Conservation (phyloP, 2,888 invertebrate genomes). For the Mythimna lalbum region DNA sequence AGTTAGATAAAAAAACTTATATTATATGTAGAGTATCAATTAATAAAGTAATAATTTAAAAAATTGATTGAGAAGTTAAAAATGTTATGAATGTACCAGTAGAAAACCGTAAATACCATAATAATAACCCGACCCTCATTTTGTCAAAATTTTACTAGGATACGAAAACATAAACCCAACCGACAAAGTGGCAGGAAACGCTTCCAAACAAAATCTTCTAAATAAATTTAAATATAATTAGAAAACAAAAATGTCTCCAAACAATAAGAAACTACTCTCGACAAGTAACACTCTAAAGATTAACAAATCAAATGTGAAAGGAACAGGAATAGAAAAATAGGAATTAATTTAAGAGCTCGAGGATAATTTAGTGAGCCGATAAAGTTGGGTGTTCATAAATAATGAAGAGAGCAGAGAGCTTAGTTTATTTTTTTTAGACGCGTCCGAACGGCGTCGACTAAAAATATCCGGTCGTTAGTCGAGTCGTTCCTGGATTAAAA, state of each 20-base stretch:
- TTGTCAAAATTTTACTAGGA: background rate
- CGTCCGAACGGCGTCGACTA: constrained; percentile 81
- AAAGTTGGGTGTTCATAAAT: constrained; percentile 84
- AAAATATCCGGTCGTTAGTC: constrained; percentile 85
- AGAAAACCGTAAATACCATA: too few relatives aligned
- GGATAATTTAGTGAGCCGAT: constrained; percentile 76
- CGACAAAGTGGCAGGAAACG: constrained; percentile 16
- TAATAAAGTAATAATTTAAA: too few relatives aligned
- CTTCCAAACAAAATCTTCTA: constrained; percentile 11
- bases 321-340: constrained; percentile 67
- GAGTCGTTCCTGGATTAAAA: constrained; percentile 80
- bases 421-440: constrained; percentile 79
- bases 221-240: constrained; percentile 26
- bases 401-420: constrained; percentile 76
- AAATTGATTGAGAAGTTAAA: background rate
- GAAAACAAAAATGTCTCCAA: constrained; percentile 45
- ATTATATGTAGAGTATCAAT: background rate
- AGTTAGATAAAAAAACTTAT: constrained; percentile 26
- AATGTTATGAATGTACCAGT: background rate
- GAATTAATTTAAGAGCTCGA: constrained; percentile 73
- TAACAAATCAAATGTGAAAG: constrained; percentile 61
- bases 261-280: constrained; percentile 44
- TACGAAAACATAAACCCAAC: background rate
- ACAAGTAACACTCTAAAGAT: constrained; percentile 55
- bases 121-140: background rate